Evolutionary conservation across 2,888 invertebrate species (phyloP), one percentile per base, ranked within the genome.

Genomic region (Melanotus villosus): DNA sequence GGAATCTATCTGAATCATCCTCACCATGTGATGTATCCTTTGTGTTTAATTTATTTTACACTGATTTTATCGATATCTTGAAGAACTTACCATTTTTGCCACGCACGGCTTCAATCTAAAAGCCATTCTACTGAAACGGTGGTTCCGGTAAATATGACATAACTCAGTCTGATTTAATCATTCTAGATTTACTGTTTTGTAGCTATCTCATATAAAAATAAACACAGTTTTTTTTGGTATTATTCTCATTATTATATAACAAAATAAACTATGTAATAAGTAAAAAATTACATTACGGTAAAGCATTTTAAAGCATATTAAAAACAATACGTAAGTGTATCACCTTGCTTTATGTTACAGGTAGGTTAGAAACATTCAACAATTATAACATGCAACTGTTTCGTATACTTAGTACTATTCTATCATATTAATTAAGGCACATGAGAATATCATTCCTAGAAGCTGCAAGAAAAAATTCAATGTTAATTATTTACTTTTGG

Each of bases 391-490:
- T 34, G n/a, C 19, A 18, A 56, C 16, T 16, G 21, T 16, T 16
- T 16, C 18, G n/a, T 12, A 32, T 10, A 18, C 0, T 16, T n/a
- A 32, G 9, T 36, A 19, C 62, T 74, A 81, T 67, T 83, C 80
- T 3, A 96, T 95, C 88, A 94, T 91, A 82, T 93, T 92, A 85
- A 95, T 96, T 77, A 96, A 87, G 65, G 92, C 91, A 83, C 94
- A 94, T 1, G 96, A 92, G 82, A 96, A 92, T 80, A 94, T 89
- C 87, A 96, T 90, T 65, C 94, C 95, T 81, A 96, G 88, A 75
- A 96, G 87, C 95, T 96, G 89, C 70, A 90, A 90, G 68, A 77
- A 79, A 83, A 81, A 76, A 74, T n/a, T n/a, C n/a, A n/a, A n/a
- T n/a, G n/a, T n/a, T n/a, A n/a, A n/a, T n/a, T n/a, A n/a, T n/a